These are phyloP conservation scores for Pholis gunnellus DNA, from an alignment of 2,113 vertebrate species.

Conservation along the genomic window DNA sequence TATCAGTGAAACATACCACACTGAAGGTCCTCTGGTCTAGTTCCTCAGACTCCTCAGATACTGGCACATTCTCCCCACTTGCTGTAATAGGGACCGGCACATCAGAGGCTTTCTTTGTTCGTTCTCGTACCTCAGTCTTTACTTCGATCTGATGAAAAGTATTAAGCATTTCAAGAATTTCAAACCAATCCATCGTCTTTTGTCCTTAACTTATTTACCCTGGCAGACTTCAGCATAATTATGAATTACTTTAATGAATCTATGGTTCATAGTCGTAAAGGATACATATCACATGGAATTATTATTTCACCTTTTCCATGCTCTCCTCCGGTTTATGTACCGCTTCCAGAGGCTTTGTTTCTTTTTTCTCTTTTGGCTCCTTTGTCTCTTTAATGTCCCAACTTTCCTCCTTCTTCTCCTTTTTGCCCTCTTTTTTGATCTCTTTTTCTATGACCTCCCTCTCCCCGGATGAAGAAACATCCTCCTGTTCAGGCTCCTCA, in stretches of 20 bases:
- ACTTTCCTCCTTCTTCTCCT: conserved; percentile 88
- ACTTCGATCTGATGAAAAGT: conserved; percentile 84
- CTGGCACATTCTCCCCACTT: conserved; percentile 87
- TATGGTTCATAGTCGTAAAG: background rate
- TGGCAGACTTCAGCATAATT: background rate
- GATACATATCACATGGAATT: background rate
- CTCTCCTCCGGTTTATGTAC: conserved; percentile 88
- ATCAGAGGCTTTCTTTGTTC: conserved; percentile 88
- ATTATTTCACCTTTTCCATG: conserved; percentile 86
- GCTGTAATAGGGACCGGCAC: conserved; percentile 91
- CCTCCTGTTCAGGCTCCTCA: conserved; percentile 83
- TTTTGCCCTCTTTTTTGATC: conserved; percentile 89
- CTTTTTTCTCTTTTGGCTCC: conserved; percentile 90
- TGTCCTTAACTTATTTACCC: no score
- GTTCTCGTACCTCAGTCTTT: conserved; percentile 90
- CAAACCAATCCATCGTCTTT: background rate
- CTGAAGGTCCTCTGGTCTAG: conserved; percentile 99
- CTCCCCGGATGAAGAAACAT: conserved; percentile 84
- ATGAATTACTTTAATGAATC: background rate
- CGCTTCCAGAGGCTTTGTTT: conserved; percentile 87
- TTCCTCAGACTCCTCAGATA: conserved; percentile 95
- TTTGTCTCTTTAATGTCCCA: conserved; percentile 91
- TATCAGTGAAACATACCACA: conserved; percentile 85
- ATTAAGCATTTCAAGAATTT: background rate
- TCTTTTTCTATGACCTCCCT: conserved; percentile 85